These are phyloP conservation scores for Eugnorisma glareosa DNA, from an alignment of 2,888 invertebrate genomes.

Conservation along the genomic window DNA sequence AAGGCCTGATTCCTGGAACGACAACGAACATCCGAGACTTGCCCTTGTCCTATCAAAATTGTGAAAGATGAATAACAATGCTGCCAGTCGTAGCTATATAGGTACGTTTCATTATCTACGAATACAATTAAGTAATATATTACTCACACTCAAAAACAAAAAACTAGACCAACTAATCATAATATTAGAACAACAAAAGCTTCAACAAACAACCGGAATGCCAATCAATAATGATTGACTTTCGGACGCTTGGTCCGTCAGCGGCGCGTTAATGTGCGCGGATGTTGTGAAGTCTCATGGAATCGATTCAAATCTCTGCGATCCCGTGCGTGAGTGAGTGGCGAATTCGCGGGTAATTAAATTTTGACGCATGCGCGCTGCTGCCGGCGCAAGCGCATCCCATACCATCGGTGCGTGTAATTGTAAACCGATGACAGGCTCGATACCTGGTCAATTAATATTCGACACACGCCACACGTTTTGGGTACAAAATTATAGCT, in stretches of 20 bases:
- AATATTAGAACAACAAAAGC: constrained; percentile 41
- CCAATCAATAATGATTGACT: constrained; percentile 49
- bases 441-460: constrained; percentile 77
- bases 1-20: constrained; percentile 21
- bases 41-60: constrained; percentile 3
- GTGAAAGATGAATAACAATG: not conserved
- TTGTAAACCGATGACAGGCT: constrained; percentile 74
- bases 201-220: constrained; percentile 51
- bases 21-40: constrained; percentile 2
- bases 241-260: constrained; percentile 47
- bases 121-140: not conserved
- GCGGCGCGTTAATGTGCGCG: constrained; percentile 50
- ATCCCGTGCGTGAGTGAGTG: constrained; percentile 75
- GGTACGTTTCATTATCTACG: not conserved
- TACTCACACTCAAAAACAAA: constrained; percentile 4
- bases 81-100: not conserved
- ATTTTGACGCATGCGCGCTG: constrained; percentile 79
- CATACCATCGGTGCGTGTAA: constrained; percentile 83
- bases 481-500: constrained; percentile 71
- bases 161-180: constrained; percentile 23
- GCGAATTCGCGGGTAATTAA: constrained; percentile 85
- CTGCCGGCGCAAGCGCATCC: constrained; percentile 71
- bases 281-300: constrained; percentile 54
- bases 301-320: constrained; percentile 65
- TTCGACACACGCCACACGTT: constrained; percentile 72